Conservation (phyloP, 53 echinoderm and acorn worm species). For the Actinopyga echinites region DNA sequence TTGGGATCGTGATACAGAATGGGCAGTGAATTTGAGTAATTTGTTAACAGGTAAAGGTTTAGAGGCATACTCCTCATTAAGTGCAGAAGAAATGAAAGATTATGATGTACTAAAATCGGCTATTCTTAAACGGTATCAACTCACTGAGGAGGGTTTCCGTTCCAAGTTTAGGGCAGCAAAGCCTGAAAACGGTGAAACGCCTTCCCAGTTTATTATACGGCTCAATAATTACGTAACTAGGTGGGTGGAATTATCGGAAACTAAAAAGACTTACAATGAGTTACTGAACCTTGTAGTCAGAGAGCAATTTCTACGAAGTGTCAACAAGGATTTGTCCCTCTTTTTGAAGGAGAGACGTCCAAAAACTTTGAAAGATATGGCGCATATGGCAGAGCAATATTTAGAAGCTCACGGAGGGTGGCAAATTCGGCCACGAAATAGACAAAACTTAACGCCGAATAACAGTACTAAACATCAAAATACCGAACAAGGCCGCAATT, state of each 20-base stretch:
- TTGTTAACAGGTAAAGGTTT: conserved; percentile 34
- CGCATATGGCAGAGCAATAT: conserved; percentile 19
- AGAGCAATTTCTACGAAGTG: conserved; percentile 24
- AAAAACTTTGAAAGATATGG: background rate
- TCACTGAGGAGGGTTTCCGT: conserved; percentile 41
- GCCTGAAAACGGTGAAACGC: conserved; percentile 42
- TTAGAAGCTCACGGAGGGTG: conserved; percentile 39
- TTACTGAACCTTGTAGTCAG: conserved; percentile 23
- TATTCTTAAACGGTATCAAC: conserved; percentile 7
- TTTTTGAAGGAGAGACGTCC: conserved; percentile 30
- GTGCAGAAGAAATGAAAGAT: conserved; percentile 1
- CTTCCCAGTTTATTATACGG: background rate
- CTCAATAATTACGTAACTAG: conserved; percentile 20
- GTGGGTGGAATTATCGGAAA: conserved; percentile 16
- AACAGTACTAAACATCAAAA: background rate
- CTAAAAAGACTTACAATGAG: background rate
- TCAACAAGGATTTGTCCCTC: background rate
- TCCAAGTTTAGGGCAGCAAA: conserved; percentile 27
- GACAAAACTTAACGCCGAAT: background rate
- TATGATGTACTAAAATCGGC: conserved; percentile 28
- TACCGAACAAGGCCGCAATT: background rate
- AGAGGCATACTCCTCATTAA: conserved; percentile 32
- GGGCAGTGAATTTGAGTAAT: conserved; percentile 32
- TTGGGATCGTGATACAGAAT: background rate
- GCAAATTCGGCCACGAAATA: background rate